Percentiles rank a stretch among this genome's conserved stretches.
phyloP scores from a whole-genome alignment of 64 coral and sea anemone species.

The Catalaphyllia jardinei region DNA sequence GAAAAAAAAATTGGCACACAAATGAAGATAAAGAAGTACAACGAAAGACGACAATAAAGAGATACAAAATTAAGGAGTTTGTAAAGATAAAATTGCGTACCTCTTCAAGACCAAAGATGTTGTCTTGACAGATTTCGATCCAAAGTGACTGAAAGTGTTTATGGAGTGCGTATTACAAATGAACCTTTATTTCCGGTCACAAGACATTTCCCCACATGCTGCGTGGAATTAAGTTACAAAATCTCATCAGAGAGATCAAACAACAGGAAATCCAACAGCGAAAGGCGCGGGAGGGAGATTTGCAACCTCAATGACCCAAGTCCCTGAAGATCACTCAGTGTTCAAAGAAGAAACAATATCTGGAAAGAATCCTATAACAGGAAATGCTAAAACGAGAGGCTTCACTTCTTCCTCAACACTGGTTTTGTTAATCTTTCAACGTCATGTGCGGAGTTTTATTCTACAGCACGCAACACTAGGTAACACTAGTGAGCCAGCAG shows the following conservation, averaged over 20 bases:
- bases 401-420: too few species aligned
- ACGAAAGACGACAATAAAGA: neutral
- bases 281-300: neutral
- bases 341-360: too few species aligned
- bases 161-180: neutral
- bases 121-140: conserved; percentile 17
- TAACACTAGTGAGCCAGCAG: too few species aligned
- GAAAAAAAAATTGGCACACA: neutral
- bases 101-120: neutral
- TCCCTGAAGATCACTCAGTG: too few species aligned
- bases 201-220: neutral
- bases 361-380: too few species aligned
- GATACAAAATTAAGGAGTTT: too few species aligned
- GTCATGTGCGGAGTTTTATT: too few species aligned
- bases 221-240: conserved; percentile 13
- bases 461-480: too few species aligned
- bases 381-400: too few species aligned
- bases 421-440: too few species aligned
- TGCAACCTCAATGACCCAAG: too few species aligned
- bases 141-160: neutral
- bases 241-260: neutral
- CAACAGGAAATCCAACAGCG: neutral
- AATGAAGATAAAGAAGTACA: neutral
- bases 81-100: neutral
- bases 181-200: neutral